phyloP scores from a whole-genome alignment of 2,888 invertebrate genomes.

The Callyntrura sp. region DNA sequence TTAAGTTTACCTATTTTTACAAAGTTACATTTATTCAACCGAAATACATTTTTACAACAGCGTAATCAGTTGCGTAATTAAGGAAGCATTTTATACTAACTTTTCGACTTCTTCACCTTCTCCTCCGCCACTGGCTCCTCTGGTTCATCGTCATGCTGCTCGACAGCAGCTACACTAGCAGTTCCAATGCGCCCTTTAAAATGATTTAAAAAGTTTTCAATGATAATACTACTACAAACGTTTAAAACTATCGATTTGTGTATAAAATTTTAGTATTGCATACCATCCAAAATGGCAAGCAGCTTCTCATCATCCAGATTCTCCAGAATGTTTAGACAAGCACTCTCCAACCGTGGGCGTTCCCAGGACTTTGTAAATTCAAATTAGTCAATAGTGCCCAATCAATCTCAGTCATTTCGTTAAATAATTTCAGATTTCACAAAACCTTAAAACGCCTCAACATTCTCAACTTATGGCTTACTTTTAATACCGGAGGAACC shows the following conservation, averaged over 20 bases:
- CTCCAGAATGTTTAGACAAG: constrained; percentile 85
- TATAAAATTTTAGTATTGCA: neutral
- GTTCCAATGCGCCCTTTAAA: constrained; percentile 63
- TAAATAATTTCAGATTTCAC: too few species aligned
- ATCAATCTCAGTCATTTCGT: too few species aligned
- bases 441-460: too few species aligned
- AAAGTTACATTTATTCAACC: too few species aligned
- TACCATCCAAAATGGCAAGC: constrained; percentile 85
- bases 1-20: neutral
- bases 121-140: constrained; percentile 25
- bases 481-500: constrained; percentile 86
- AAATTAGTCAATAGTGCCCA: too few species aligned
- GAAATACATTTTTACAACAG: too few species aligned
- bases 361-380: constrained; percentile 51
- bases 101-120: constrained; percentile 40
- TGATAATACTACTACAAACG: too few species aligned
- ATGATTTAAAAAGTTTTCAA: neutral
- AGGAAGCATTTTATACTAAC: constrained; percentile 21
- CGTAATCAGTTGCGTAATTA: too few species aligned
- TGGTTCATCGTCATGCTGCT: constrained; percentile 23
- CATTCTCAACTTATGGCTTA: too few species aligned
- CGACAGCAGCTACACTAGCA: constrained; percentile 62
- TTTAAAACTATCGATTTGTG: too few species aligned
- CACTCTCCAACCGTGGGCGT: constrained; percentile 84
- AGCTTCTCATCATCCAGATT: constrained; percentile 85